Percentiles rank a stretch among this genome's conserved stretches.
Conservation (phyloP, 2,888 invertebrate genomes). For the Argynnis bischoffii region DNA sequence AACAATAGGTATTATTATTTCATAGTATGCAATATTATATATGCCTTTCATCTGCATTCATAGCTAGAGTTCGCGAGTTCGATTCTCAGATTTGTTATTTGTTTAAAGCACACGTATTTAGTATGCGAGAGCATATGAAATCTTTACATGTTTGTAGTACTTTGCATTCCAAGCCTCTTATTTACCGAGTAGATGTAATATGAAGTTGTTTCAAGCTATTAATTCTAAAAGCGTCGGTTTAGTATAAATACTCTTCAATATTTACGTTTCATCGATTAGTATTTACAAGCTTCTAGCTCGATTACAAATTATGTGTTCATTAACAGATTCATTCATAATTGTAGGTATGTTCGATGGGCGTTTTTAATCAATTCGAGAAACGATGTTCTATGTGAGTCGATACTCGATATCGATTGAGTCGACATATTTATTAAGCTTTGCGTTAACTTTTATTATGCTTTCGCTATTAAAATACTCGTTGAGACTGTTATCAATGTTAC, state of each 20-base stretch:
- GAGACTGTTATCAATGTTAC: too few relatives aligned
- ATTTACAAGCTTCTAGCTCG: neutral
- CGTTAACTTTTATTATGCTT: neutral
- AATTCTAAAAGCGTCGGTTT: neutral
- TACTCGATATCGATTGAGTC: slow-evolving; percentile 30
- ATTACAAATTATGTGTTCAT: slow-evolving; percentile 24
- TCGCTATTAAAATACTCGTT: too few relatives aligned
- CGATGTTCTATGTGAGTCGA: slow-evolving; percentile 13
- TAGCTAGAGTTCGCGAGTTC: neutral
- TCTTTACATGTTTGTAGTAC: neutral
- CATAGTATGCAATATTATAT: neutral
- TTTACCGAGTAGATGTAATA: slow-evolving; percentile 13
- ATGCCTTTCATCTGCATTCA: neutral
- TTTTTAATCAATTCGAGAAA: slow-evolving; percentile 32
- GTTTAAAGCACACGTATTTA: neutral
- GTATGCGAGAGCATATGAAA: slow-evolving; percentile 1
- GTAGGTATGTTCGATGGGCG: slow-evolving; percentile 12
- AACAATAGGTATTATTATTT: too few relatives aligned
- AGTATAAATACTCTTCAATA: neutral
- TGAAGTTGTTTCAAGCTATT: slow-evolving; percentile 4
- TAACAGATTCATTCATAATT: slow-evolving; percentile 29
- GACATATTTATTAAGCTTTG: slow-evolving; percentile 22
- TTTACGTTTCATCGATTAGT: neutral
- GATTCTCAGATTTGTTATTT: slow-evolving; percentile 1
- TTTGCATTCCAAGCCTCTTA: slow-evolving; percentile 13